Evolutionary conservation across 2,797 vertebrate species (phyloP).

Genomic region (Crax fasciolata): DNA sequence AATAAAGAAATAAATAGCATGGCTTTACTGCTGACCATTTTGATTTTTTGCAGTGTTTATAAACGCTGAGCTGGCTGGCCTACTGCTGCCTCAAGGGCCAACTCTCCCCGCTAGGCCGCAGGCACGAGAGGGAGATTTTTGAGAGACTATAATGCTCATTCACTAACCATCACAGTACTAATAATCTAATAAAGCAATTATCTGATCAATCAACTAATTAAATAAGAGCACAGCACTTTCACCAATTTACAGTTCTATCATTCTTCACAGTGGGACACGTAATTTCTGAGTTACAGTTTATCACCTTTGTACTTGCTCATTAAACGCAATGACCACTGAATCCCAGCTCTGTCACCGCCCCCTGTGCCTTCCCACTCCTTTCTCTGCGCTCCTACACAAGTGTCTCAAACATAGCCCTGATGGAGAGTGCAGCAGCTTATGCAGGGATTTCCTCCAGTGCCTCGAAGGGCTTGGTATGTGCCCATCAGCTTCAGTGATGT

Average conservation of each 20-base stretch:
- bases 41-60: neutral
- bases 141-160: neutral
- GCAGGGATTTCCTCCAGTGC: neutral
- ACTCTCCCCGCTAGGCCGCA: neutral
- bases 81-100: neutral
- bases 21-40: neutral
- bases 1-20: neutral
- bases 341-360: neutral
- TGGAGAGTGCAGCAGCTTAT: rapidly evolving
- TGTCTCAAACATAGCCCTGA: neutral
- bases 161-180: neutral
- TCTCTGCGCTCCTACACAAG: neutral
- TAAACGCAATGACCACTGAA: neutral
- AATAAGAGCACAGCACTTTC: neutral
- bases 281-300: neutral
- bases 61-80: neutral
- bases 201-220: neutral
- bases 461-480: rapidly evolving
- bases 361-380: neutral
- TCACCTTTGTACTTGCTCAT: neutral
- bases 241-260: neutral
- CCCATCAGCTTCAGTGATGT: neutral
- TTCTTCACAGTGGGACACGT: neutral
- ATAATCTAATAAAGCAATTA: neutral
- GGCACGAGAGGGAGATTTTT: neutral